Evolutionary conservation across 2,113 vertebrate species (phyloP).

Genomic region (Bambusicola thoracicus): DNA sequence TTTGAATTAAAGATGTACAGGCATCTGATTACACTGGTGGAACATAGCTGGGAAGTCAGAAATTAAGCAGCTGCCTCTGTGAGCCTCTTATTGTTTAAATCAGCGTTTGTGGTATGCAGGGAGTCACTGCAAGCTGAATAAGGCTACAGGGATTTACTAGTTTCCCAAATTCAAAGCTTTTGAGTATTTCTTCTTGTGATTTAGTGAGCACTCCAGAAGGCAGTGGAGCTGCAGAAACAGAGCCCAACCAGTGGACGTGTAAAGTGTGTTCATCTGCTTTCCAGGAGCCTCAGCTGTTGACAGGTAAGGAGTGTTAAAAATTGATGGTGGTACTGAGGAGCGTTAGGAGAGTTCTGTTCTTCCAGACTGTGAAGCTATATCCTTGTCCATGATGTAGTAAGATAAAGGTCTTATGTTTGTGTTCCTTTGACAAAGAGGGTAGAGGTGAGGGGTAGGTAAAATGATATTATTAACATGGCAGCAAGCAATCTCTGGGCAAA

Average conservation of each 20-base stretch:
- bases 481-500: neutral
- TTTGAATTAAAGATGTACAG: neutral
- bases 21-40: neutral
- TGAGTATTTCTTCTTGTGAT: conserved; percentile 18
- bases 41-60: neutral
- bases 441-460: neutral
- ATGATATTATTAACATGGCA: neutral
- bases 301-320: conserved; percentile 71
- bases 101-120: neutral
- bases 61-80: neutral
- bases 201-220: conserved; percentile 62
- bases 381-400: neutral
- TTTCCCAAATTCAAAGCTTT: neutral
- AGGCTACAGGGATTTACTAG: neutral
- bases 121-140: neutral
- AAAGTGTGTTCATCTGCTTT: conserved; percentile 80
- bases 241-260: conserved; percentile 78
- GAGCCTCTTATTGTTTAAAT: neutral
- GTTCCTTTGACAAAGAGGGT: neutral
- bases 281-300: conserved; percentile 79
- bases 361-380: neutral
- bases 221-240: conserved; percentile 59
- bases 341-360: neutral
- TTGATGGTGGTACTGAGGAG: neutral
- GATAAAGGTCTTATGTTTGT: neutral